Base-by-base conservation (phyloP, 2,888 invertebrate species). In the Megamerina dolium region DNA sequence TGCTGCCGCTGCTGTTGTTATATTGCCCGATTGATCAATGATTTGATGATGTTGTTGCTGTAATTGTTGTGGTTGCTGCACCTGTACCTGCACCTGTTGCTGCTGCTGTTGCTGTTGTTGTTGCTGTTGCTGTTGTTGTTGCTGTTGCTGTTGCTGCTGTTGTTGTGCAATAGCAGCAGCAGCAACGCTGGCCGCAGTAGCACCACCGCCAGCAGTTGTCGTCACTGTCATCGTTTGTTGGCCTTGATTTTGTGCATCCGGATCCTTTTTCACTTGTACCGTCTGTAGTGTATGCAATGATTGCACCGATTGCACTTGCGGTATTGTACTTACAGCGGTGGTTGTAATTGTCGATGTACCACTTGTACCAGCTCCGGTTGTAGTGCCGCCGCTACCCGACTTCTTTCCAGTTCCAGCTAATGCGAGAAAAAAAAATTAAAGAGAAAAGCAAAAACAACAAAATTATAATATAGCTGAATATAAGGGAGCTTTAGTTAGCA, bases 231-330 rank as follows among this genome's bases (percentile, higher is more conserved):
- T 51, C 21, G 47, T 49, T 41, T 52, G 51, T 5, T 43, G 48
- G 9, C 34, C 42, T 14, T 64, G 60, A 37, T 60, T 59, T 39
- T 66, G 65, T 49, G 68, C 67, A 60, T 72, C 72, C 21, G 72
- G 72, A 59, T 69, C 69, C 58, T 73, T 72, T 50, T 72, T 72
- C 12, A 72, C 71, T 53, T 70, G 69, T 23, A 70, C 70, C 17
- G 68, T 61, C 48, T 70, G 71, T 45, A 71, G 42, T 4, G 68
- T 68, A 42, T 70, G 72, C 43, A 70, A 45, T 21, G 70, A 68
- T 56, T 68, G 68, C 48, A 70, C 70, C 16, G 70, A 57, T 52
- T 70, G 70, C 42, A 70, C 70, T 45, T 67, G 70, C 12, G 70
- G 70, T 48, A 67, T 61, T 32, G 54, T 52, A 42, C 52, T 57